Conservation (phyloP, 2,113 vertebrate species). For the Elachura formosa region DNA sequence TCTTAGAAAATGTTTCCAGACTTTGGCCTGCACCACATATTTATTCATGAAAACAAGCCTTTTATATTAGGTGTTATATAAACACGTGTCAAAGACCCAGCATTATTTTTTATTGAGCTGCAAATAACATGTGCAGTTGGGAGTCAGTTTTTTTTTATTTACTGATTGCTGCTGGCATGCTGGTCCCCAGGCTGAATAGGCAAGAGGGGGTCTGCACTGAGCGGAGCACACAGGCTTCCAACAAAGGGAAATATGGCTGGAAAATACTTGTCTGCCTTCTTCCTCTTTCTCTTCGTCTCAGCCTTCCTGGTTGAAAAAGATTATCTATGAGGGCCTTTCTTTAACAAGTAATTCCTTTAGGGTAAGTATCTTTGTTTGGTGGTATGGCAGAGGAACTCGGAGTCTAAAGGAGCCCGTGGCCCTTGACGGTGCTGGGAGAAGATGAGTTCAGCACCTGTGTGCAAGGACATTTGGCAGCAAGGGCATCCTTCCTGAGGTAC, state of each 20-base stretch:
- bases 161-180: background rate
- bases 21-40: background rate
- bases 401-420: background rate
- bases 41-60: conserved; percentile 16
- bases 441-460: background rate
- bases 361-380: background rate
- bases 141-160: background rate
- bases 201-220: background rate
- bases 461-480: background rate
- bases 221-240: background rate
- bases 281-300: background rate
- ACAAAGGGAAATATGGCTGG: background rate
- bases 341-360: background rate
- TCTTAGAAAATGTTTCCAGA: background rate
- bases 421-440: background rate
- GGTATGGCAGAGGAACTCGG: background rate
- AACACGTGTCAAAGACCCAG: conserved; percentile 23
- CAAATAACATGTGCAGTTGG: conserved; percentile 20
- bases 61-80: conserved; percentile 45
- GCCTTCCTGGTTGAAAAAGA: background rate
- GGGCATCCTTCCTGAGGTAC: background rate
- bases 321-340: background rate
- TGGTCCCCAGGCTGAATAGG: background rate
- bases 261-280: background rate
- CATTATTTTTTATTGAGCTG: conserved; percentile 31